A percentile compares a stretch with the other conserved stretches of the same genome.
Evolutionary conservation across 2,888 invertebrate genomes (phyloP).

Genomic region (Tachina grossa): DNA sequence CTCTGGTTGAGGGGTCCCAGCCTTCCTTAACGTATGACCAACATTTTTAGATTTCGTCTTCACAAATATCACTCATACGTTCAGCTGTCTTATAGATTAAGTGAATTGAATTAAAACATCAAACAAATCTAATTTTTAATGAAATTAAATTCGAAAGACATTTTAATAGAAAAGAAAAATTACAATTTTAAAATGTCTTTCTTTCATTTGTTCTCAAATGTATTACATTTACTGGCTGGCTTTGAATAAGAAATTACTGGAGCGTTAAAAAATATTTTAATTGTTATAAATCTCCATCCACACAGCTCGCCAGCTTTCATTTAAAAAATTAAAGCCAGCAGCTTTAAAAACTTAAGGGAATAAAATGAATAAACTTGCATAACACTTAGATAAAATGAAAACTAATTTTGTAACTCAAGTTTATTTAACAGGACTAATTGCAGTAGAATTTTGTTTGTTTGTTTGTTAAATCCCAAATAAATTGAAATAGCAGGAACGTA

Average conservation of each 20-base stretch:
- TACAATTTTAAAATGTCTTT: background rate
- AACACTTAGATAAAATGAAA: no score
- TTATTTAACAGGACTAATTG: no score
- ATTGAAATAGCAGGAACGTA: no score
- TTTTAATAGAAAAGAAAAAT: constrained; percentile 16
- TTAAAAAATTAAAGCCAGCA: no score
- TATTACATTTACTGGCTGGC: background rate
- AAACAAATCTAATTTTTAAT: constrained; percentile 14
- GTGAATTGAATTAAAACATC: constrained; percentile 42
- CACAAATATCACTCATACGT: constrained; percentile 46
- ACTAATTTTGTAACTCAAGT: no score
- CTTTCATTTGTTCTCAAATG: background rate
- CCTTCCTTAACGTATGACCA: constrained; percentile 3
- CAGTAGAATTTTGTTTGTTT: no score
- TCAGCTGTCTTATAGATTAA: constrained; percentile 1
- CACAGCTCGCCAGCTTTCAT: no score
- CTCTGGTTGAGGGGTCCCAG: no score
- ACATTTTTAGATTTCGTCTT: background rate
- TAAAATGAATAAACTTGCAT: no score
- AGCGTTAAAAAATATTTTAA: background rate
- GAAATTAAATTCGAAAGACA: constrained; percentile 4
- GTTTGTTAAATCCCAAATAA: no score
- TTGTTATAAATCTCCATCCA: background rate
- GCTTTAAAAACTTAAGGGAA: no score
- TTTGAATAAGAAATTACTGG: background rate